These are phyloP conservation scores for Eucera pruinosa DNA, from an alignment of 2,888 invertebrate species.

Conservation along the genomic window DNA sequence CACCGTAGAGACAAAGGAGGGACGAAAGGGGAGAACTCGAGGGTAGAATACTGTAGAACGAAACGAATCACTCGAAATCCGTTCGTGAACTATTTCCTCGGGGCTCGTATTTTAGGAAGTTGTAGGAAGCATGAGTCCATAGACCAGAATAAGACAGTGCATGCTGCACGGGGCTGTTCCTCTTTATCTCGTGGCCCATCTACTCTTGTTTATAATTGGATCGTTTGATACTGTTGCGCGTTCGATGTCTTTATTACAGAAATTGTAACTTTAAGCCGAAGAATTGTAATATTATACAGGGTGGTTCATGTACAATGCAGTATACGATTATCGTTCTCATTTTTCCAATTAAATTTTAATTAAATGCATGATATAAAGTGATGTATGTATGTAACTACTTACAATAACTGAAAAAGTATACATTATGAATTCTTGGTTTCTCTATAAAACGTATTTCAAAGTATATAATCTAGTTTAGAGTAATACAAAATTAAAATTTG, in stretches of 20 bases:
- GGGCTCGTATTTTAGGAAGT: conserved; percentile 80
- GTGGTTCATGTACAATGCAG: too few relatives aligned
- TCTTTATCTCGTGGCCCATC: conserved; percentile 57
- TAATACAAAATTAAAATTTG: too few relatives aligned
- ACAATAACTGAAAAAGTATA: too few relatives aligned
- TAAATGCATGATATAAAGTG: too few relatives aligned
- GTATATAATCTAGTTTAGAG: too few relatives aligned
- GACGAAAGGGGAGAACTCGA: conserved; percentile 42
- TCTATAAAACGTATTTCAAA: too few relatives aligned
- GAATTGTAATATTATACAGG: not conserved
- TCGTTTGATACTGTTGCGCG: conserved; percentile 8
- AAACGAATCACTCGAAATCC: conserved; percentile 67
- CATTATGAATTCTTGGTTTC: too few relatives aligned
- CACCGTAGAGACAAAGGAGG: conserved; percentile 50
- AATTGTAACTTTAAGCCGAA: not conserved
- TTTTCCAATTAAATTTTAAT: too few relatives aligned
- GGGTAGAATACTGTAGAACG: conserved; percentile 52
- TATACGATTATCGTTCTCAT: too few relatives aligned
- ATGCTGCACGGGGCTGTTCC: conserved; percentile 66
- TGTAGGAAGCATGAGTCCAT: conserved; percentile 77
- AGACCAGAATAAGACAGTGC: conserved; percentile 75
- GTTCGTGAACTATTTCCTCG: conserved; percentile 75
- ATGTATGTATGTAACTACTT: too few relatives aligned
- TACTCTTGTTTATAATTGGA: conserved; percentile 43
- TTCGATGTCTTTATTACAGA: not conserved